Base-by-base conservation (phyloP, 2,888 invertebrate genomes). In the Drosophila emarginata region DNA sequence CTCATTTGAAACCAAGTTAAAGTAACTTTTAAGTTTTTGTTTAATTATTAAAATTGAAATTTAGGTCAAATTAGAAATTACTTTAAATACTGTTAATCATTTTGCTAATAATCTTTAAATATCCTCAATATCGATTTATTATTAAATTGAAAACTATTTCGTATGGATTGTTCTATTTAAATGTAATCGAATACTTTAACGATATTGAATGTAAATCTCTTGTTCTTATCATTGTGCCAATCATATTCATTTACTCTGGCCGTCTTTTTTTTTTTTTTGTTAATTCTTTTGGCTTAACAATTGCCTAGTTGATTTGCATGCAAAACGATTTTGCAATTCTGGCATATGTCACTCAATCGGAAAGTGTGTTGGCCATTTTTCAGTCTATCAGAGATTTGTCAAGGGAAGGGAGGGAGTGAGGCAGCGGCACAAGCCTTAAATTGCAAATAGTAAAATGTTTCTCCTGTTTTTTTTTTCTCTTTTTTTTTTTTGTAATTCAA, bases 391-490 rank as follows among this genome's bases (percentile, higher is more conserved):
- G 40, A 32, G 28, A 6, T 7, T 14, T 14, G 15, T 11, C 52
- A n/a, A n/a, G n/a, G n/a, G 14, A 12, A 6, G 23, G 23, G 23
- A 23, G 21, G 52, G 12, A 26, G 26, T 2, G 26, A 21, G 45
- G 18, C 0, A 4, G 21, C 57, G 77, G 18, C 63, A 51, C 64
- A 71, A 71, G 76, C 60, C 71, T 53, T 14, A 14, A 45, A 66
- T 62, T 37, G 52, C 39, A 45, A 39, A 64, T 50, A n/a, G 12
- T 60, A 54, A 45, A 54, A 51, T 67, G 56, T 45, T 65, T 66
- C 64, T 57, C 50, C 54, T 65, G 50, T 18, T 53, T 32, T 72
- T 73, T 66, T 66, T 69, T 64, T 73, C 79, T 64, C 50, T 71
- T 28, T 63, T 39, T 39, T 57, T 36, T 28, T 54, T 26, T 59